Conservation (phyloP, 2,113 vertebrate genomes). For the Ailurus styani region DNA sequence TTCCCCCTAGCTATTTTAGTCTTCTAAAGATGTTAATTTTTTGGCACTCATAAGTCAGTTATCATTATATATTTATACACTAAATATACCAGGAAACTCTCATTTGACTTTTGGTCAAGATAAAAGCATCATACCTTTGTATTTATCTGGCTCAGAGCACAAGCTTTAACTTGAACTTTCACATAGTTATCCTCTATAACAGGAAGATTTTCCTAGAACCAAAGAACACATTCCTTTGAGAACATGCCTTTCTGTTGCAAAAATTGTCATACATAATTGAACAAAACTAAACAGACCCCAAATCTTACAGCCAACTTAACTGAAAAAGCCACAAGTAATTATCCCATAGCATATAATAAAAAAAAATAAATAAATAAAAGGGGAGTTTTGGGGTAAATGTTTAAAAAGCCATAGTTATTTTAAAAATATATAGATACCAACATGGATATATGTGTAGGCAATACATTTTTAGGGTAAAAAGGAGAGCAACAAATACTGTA, state of each 20-base stretch:
- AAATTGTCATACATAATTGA: neutral
- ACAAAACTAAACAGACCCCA: neutral
- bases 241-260: neutral
- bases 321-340: neutral
- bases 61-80: neutral
- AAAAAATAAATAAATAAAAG: neutral
- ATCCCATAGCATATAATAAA: neutral
- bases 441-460: neutral
- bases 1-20: neutral
- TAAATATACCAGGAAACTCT: neutral
- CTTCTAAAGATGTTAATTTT: neutral
- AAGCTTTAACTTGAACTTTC: constrained; percentile 93
- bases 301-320: neutral
- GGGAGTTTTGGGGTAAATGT: neutral
- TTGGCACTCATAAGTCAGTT: neutral
- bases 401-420: neutral
- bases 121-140: constrained; percentile 83
- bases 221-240: constrained; percentile 43
- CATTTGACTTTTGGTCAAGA: neutral
- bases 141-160: constrained; percentile 92
- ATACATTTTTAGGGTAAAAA: neutral
- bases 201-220: constrained; percentile 84
- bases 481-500: neutral
- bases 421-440: neutral
- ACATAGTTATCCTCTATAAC: constrained; percentile 84